Evolutionary conservation across 2,797 vertebrate species (phyloP).

Genomic region (Argya squamiceps): DNA sequence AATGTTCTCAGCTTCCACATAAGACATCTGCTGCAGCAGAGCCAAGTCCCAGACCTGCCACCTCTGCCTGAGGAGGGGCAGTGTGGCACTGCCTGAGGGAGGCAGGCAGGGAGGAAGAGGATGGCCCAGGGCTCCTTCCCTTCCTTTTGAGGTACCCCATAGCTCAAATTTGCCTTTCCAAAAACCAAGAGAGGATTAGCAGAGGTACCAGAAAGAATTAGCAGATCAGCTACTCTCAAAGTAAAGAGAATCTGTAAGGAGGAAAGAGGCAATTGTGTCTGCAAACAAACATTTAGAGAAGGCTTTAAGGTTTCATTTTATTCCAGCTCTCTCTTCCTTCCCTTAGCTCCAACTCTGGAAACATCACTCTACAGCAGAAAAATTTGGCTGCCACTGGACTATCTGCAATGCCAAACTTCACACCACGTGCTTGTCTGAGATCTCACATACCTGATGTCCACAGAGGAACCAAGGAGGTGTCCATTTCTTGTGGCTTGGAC

Average conservation of each 20-base stretch:
- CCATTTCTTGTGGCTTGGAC: background rate
- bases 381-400: background rate
- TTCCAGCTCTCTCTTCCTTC: background rate
- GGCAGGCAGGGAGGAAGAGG: background rate
- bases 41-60: background rate
- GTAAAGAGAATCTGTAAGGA: background rate
- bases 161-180: background rate
- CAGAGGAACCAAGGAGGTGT: background rate
- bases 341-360: background rate
- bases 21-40: background rate
- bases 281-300: background rate
- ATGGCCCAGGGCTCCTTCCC: background rate
- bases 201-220: background rate
- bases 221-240: background rate
- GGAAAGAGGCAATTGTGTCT: background rate
- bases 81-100: rapidly evolving
- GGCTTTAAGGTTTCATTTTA: background rate
- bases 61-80: rapidly evolving
- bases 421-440: background rate
- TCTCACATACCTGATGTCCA: background rate
- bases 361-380: background rate
- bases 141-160: background rate
- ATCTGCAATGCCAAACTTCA: background rate
- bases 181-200: background rate
- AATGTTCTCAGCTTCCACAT: background rate